Conservation (phyloP, 2,797 vertebrate genomes). For the Sphenodon punctatus region DNA sequence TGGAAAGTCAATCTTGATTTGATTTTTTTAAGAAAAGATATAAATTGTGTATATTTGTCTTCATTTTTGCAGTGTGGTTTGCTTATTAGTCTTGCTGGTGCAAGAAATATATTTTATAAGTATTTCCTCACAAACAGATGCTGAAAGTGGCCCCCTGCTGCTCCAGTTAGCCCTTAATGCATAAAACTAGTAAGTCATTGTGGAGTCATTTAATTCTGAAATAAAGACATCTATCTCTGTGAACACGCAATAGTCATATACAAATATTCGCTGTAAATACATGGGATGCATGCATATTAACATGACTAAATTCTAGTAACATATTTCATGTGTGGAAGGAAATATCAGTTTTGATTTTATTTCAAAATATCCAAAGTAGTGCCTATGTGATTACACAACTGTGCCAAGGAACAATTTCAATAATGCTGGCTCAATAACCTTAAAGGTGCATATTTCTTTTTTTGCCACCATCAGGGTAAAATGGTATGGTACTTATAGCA, state of each 20-base stretch:
- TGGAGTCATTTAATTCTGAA: conserved; percentile 50
- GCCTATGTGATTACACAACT: conserved; percentile 65
- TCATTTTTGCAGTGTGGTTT: conserved; percentile 78
- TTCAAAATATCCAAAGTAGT: conserved; percentile 67
- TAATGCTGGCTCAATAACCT: conserved; percentile 51
- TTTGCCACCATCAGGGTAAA: conserved; percentile 30
- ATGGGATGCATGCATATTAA: conserved; percentile 59
- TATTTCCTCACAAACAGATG: conserved; percentile 60
- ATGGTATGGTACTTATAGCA: not conserved
- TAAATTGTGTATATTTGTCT: conserved; percentile 75
- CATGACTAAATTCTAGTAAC: conserved; percentile 25
- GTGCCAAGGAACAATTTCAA: conserved; percentile 70
- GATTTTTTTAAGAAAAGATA: conserved; percentile 68
- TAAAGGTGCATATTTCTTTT: conserved; percentile 57
- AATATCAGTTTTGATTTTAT: conserved; percentile 39
- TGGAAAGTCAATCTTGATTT: conserved; percentile 77
- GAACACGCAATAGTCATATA: conserved; percentile 62
- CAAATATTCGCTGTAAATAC: conserved; percentile 53
- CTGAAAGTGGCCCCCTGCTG: conserved; percentile 50
- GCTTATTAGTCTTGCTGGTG: conserved; percentile 76
- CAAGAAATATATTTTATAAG: conserved; percentile 76
- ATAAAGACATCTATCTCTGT: conserved; percentile 40
- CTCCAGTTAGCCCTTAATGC: conserved; percentile 67
- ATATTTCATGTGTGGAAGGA: conserved; percentile 17
- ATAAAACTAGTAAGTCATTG: conserved; percentile 52